Percentiles rank a stretch among this genome's conserved stretches.
phyloP scores from a whole-genome alignment of 2,888 invertebrate species.

The Brenthis ino region DNA sequence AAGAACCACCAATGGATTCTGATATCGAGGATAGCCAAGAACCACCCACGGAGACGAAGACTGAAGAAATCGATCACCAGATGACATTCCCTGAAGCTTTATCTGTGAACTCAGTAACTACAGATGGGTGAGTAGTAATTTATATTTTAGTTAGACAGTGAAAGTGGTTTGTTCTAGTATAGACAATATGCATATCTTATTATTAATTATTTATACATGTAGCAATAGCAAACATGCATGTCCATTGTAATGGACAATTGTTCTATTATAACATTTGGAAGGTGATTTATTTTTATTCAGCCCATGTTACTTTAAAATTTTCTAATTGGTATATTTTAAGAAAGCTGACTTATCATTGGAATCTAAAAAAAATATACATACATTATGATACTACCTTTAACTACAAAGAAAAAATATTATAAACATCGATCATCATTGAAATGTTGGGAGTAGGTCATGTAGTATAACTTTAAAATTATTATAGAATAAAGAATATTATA shows the following conservation, averaged over 20 bases:
- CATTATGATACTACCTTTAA: too few species aligned
- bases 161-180: slow-evolving; percentile 17
- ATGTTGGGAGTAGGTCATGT: too few species aligned
- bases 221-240: slow-evolving; percentile 5
- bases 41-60: slow-evolving; percentile 36
- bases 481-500: too few species aligned
- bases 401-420: too few species aligned
- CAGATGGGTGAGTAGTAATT: slow-evolving; percentile 75
- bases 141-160: slow-evolving; percentile 17
- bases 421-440: too few species aligned
- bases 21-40: slow-evolving; percentile 40
- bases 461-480: too few species aligned
- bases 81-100: slow-evolving; percentile 77
- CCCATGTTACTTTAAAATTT: slow-evolving; percentile 9
- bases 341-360: slow-evolving; percentile 5
- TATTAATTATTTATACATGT: slow-evolving; percentile 16
- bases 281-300: slow-evolving; percentile 15
- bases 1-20: slow-evolving; percentile 32
- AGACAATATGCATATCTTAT: slow-evolving; percentile 4
- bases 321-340: slow-evolving; percentile 4
- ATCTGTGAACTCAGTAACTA: slow-evolving; percentile 81
- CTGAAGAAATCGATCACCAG: slow-evolving; percentile 53
- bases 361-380: neutral
- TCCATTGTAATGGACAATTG: slow-evolving; percentile 24
- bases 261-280: slow-evolving; percentile 20